Percentiles rank a stretch among this genome's conserved stretches.
Conservation (phyloP, 2,113 vertebrate genomes). For the Pseudopipra pipra region DNA sequence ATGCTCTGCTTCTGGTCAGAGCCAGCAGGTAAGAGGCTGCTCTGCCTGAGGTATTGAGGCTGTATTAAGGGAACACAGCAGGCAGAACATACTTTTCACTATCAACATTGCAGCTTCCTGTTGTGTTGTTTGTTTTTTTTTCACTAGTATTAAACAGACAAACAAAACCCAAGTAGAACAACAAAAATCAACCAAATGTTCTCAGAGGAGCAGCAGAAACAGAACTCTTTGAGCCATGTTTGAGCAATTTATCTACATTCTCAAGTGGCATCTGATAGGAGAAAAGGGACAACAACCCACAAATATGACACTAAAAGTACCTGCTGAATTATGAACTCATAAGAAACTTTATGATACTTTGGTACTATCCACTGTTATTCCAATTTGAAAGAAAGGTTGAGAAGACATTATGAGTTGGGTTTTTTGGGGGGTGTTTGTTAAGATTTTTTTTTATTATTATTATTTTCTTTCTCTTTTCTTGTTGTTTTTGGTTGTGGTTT, state of each 20-base stretch:
- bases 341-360: background rate
- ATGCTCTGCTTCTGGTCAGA: background rate
- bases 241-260: background rate
- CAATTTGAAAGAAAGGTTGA: background rate
- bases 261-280: background rate
- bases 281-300: background rate
- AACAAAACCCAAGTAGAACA: fast-evolving
- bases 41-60: background rate
- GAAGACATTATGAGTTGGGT: background rate
- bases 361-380: background rate
- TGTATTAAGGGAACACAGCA: background rate
- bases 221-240: background rate
- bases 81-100: background rate
- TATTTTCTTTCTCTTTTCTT: background rate
- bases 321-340: background rate
- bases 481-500: background rate
- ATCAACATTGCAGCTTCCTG: background rate
- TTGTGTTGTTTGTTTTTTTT: background rate
- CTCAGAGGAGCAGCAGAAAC: background rate
- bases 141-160: background rate
- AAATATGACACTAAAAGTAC: background rate
- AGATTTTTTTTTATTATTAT: too few relatives aligned
- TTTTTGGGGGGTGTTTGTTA: too few relatives aligned
- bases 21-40: background rate
- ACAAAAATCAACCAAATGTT: background rate